Conservation (phyloP, 1,140 invertebrate genomes). For the silkworm (Bombyx mori) region ASM3026992v2 NC_085124.1:923001-923500, state of each 20-base stretch:
- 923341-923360: conserved; percentile 73
- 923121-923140: not conserved
- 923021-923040: too few species aligned
- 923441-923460: conserved; percentile 73
- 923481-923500: not conserved
- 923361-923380: conserved; percentile 78
- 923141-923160: not conserved
- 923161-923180: not conserved
- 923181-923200: not conserved
- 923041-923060: too few species aligned
- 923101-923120: not conserved
- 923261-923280: not conserved
- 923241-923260: not conserved
- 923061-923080: too few species aligned
- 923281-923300: not conserved
- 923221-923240: not conserved
- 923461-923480: conserved; percentile 72
- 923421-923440: conserved; percentile 70
- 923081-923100: too few species aligned
- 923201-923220: not conserved
- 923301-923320: not conserved
- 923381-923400: conserved; percentile 64
- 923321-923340: conserved; percentile 15
- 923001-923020: too few species aligned
- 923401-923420: conserved; percentile 77